These are phyloP conservation scores for Hydra vulgaris DNA, from an alignment of 30 jellyfish, hydroid and myxozoan genomes.

Conservation along the genomic window DNA sequence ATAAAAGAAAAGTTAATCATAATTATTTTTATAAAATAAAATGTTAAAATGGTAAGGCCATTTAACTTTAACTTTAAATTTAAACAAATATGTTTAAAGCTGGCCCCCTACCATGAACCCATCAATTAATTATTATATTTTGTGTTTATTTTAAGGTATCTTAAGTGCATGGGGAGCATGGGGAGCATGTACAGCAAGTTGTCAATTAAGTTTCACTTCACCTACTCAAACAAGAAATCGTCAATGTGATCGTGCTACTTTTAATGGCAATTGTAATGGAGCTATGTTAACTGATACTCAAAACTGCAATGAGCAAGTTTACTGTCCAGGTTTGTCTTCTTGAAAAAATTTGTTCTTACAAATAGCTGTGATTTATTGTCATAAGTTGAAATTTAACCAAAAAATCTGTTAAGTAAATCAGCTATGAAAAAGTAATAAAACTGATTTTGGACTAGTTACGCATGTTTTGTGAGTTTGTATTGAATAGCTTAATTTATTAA, in stretches of 20 bases:
- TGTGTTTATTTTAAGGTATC: background rate
- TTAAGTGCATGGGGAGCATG: constrained; percentile 11
- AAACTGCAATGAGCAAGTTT: constrained; percentile 4
- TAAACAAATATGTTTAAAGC: background rate
- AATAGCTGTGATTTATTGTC: too few species aligned
- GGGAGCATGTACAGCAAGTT: constrained; percentile 9
- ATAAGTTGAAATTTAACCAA: background rate
- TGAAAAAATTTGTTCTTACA: background rate
- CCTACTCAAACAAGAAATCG: constrained; percentile 9
- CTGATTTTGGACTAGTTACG: background rate
- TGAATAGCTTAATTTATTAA: too few species aligned
- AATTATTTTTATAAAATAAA: too few species aligned
- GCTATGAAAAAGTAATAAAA: background rate
- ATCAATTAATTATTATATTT: too few species aligned
- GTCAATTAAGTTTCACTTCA: background rate
- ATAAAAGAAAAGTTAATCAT: too few species aligned
- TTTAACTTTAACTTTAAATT: background rate
- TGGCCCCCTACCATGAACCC: background rate
- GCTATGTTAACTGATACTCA: background rate
- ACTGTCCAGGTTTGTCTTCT: constrained; percentile 13
- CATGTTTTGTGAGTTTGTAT: background rate
- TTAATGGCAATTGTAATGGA: constrained; percentile 12
- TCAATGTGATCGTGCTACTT: background rate
- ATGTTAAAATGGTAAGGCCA: too few species aligned
- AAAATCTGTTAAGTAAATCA: background rate